Percentiles rank a stretch among this genome's conserved stretches.
These are phyloP conservation scores for Torymus texanus DNA, from an alignment of 2,888 invertebrate genomes.

Conservation along the genomic window DNA sequence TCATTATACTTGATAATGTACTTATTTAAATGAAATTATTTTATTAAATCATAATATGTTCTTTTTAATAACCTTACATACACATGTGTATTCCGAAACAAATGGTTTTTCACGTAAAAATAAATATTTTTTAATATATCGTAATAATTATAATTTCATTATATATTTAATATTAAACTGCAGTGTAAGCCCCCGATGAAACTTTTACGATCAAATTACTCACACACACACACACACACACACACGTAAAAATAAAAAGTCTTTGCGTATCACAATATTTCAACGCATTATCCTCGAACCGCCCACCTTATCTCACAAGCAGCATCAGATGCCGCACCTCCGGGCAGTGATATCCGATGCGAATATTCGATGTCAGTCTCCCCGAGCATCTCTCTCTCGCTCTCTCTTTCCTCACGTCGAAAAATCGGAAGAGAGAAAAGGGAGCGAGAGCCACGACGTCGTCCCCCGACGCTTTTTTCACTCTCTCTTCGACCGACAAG, in stretches of 20 bases:
- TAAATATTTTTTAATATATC: too few relatives aligned
- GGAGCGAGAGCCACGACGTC: not conserved
- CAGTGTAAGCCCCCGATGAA: not conserved
- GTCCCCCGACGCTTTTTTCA: conserved; percentile 6
- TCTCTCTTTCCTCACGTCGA: not conserved
- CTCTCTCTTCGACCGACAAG: not conserved
- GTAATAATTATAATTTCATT: too few relatives aligned
- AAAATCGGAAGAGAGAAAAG: conserved; percentile 32
- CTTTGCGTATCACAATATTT: not conserved
- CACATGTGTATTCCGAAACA: too few relatives aligned
- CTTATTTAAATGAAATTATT: too few relatives aligned
- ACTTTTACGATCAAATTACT: conserved; percentile 7
- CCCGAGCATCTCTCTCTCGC: not conserved
- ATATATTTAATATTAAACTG: not conserved
- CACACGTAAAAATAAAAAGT: not conserved
- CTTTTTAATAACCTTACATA: too few relatives aligned
- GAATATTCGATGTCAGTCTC: conserved; percentile 7
- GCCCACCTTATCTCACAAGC: too few relatives aligned
- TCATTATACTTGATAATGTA: too few relatives aligned
- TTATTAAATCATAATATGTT: too few relatives aligned
- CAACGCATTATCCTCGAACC: not conserved
- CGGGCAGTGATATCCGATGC: conserved; percentile 18
- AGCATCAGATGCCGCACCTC: too few relatives aligned
- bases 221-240: not conserved
- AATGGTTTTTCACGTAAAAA: too few relatives aligned